Evolutionary conservation across 2,113 vertebrate genomes (phyloP), one percentile per base, ranked within the genome.

Genomic region (Cryptotis parvus): DNA sequence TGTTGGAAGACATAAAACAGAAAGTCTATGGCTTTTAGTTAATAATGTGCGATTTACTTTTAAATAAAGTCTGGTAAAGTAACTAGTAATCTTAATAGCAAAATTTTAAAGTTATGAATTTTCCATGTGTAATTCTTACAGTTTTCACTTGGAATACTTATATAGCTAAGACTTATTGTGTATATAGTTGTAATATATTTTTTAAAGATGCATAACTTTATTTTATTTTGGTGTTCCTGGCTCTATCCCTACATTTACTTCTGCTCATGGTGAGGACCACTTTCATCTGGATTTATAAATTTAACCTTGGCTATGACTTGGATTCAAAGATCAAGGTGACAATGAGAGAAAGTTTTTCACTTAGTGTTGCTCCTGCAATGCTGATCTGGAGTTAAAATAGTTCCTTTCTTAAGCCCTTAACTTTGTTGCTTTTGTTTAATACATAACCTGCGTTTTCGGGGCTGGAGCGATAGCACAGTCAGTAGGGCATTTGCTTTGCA

Each of bases 41-140:
- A 91, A 95, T 93, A 91, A 90, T 78, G 86, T 43, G 94, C 66
- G 35, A 70, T 39, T 88, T 90, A 76, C 55, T 95, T 88, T 91
- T 66, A 89, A 91, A 95, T 85, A 68, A 83, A 95, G 41, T 39
- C 91, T 92, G 82, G 43, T 90, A 75, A 61, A 86, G 73, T n/a
- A 70, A 85, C 61, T 74, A 24, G 9, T 90, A 83, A 73, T 90
- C 35, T 92, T 92, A 94, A 91, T 83, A 88, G 90, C 39, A 68
- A 85, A 66, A 77, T 16, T 75, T 20, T 31, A 63, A 70, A 88
- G 63, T n/a, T n/a, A n/a, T n/a, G n/a, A n/a, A n/a, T n/a, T n/a
- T n/a, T n/a, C n/a, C n/a, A n/a, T n/a, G n/a, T n/a, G n/a, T n/a
- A n/a, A n/a, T n/a, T n/a, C 45, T 20, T 82, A 10, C 52, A 83